Conservation (phyloP, 1,140 invertebrate genomes). For the Musca vetustissima region DNA sequence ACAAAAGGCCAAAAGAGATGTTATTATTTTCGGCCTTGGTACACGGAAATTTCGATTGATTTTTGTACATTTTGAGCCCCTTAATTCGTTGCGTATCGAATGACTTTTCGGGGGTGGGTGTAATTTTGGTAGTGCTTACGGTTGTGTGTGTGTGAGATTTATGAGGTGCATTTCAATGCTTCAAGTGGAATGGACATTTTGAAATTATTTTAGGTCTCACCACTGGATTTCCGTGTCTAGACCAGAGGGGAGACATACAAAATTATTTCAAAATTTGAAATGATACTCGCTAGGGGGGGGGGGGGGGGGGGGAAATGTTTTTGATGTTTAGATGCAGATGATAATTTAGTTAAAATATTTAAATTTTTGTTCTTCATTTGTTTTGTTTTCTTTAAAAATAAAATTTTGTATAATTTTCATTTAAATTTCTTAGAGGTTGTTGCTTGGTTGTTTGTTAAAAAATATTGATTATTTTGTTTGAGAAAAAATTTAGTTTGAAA, state of each 20-base stretch:
- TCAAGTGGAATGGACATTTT: neutral
- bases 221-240: slow-evolving; percentile 6
- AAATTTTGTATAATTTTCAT: no score
- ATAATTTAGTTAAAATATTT: no score
- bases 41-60: slow-evolving; percentile 19
- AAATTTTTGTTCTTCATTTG: no score
- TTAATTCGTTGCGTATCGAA: neutral
- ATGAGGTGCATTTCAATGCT: neutral
- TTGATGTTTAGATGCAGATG: no score
- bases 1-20: neutral
- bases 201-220: slow-evolving; percentile 13
- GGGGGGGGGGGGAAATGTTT: neutral
- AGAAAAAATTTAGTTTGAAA: no score
- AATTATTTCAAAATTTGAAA: neutral
- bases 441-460: no score
- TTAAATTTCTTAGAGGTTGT: neutral
- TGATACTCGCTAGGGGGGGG: neutral
- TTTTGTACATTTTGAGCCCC: slow-evolving; percentile 12
- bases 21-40: neutral
- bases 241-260: neutral
- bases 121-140: neutral
- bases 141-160: neutral
- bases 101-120: neutral
- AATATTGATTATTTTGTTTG: no score
- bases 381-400: no score